Base-by-base conservation (phyloP, 2,888 invertebrate species). In the Ryuthela nishihirai region DNA sequence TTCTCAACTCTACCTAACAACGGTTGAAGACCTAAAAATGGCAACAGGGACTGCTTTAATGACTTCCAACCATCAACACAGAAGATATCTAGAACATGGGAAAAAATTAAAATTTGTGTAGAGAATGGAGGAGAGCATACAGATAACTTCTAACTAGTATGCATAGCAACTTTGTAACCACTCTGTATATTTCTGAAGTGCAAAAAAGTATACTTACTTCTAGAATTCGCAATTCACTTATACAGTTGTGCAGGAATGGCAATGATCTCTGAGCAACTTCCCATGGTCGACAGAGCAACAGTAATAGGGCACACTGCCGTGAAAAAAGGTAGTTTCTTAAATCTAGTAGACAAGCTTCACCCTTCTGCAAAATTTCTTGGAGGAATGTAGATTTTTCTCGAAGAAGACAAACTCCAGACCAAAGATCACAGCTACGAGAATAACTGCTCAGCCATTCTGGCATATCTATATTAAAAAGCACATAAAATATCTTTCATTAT, bases 321-420 rank as follows among this genome's bases (percentile, higher is more conserved):
- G 91, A 87, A 73, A 91, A 97, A 64, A 97, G 79, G 76, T 97
- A 97, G 74, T 92, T 91, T 64, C 95, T 81, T 71, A 97, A 85
- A 75, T 95, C 93, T 69, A 97, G 77, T 54, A 95, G 77, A 0
- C 90, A 87, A 2, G 85, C 83, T 67, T 76, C 73, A 62, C 76
- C 78, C 76, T 70, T 65, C 32, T 71, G 67, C 38, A 77, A 72
- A 46, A 69, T 65, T 46, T 71, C 68, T 3, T 75, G 66, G 40
- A 72, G 70, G 20, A 70, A 70, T 39, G 68, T 68, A 62, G 73
- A 69, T 15, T 72, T 69, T 3, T 73, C 67, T 54, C 70, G 70
- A 12, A 71, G 67, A 9, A 79, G 78, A 73, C 80, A 85, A 15
- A 94, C 82, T 1, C 92, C 92, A 69, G 87, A 85, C 86, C 93